Base-by-base conservation (phyloP, 53 echinoderm and acorn worm genomes). In the Arbacia lixula region DNA sequence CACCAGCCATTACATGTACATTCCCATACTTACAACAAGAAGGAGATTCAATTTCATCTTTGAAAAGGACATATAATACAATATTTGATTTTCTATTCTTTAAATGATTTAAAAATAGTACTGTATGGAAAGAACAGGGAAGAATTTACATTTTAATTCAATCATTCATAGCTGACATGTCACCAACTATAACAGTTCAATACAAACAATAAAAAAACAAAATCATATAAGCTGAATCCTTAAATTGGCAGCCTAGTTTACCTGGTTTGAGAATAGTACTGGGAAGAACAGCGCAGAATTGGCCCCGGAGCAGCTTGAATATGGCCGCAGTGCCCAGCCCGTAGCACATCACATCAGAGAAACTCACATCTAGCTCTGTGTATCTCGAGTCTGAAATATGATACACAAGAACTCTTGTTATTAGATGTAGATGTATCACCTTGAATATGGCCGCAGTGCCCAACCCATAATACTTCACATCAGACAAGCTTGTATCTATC, bases 181-280 rank as follows among this genome's bases (percentile, higher is more conserved):
- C n/a, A n/a, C n/a, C n/a, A n/a, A n/a, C n/a, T n/a, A n/a, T n/a
- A n/a, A n/a, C n/a, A n/a, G n/a, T n/a, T n/a, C n/a, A n/a, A n/a
- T n/a, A n/a, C n/a, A n/a, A n/a, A n/a, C n/a, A n/a, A n/a, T n/a
- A n/a, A n/a, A n/a, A n/a, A n/a, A n/a, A n/a, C n/a, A n/a, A n/a
- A n/a, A n/a, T n/a, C n/a, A n/a, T n/a, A n/a, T n/a, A n/a, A n/a
- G n/a, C n/a, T n/a, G n/a, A n/a, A n/a, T n/a, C n/a, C n/a, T n/a
- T n/a, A n/a, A n/a, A n/a, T n/a, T n/a, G n/a, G n/a, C n/a, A n/a
- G n/a, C n/a, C n/a, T n/a, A n/a, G n/a, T n/a, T n/a, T 83, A 96
- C 96, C 96, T 93, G 96, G 96, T 63, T 80, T 37, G 1, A 89
- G 42, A 6, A 96, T 60, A 84, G 83, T 89, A 46, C 96, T 96